phyloP scores from a whole-genome alignment of 2,888 invertebrate species.

The Drosophila setosimentum region DNA sequence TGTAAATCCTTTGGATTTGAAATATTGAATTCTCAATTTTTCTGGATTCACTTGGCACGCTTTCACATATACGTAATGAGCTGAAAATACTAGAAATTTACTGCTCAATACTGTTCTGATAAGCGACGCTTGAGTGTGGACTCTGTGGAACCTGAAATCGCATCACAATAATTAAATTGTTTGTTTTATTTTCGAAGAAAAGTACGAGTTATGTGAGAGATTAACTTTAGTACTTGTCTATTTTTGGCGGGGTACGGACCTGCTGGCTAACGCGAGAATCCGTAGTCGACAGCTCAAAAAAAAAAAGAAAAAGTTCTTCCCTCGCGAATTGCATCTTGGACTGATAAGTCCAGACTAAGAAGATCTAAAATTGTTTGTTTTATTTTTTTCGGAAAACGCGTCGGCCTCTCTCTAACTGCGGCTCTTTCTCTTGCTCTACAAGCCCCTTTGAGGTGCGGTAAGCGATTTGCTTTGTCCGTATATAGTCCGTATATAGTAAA shows the following conservation, averaged over 20 bases:
- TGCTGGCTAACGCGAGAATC: slow-evolving; percentile 68
- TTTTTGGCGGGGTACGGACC: slow-evolving; percentile 77
- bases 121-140: slow-evolving; percentile 55
- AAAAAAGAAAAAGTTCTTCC: slow-evolving; percentile 34
- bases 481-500: slow-evolving; percentile 9
- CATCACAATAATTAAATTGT: slow-evolving; percentile 30
- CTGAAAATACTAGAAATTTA: slow-evolving; percentile 18
- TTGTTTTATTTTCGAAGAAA: slow-evolving; percentile 65
- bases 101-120: slow-evolving; percentile 61
- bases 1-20: slow-evolving; percentile 8
- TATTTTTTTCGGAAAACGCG: slow-evolving; percentile 35
- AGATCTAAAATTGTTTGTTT: slow-evolving; percentile 4
- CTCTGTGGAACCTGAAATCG: slow-evolving; percentile 59
- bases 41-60: slow-evolving; percentile 32
- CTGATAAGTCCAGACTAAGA: slow-evolving; percentile 30
- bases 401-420: not conserved
- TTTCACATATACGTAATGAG: slow-evolving; percentile 49
- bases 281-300: slow-evolving; percentile 22
- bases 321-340: slow-evolving; percentile 32
- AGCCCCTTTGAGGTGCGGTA: slow-evolving; percentile 32
- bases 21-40: not conserved
- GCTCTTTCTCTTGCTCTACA: slow-evolving; percentile 2
- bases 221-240: slow-evolving; percentile 70
- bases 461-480: slow-evolving; percentile 49
- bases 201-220: slow-evolving; percentile 58